Percentiles rank a stretch among this genome's conserved stretches.
Conservation (phyloP, 2,888 invertebrate species). For the Tachina lurida region DNA sequence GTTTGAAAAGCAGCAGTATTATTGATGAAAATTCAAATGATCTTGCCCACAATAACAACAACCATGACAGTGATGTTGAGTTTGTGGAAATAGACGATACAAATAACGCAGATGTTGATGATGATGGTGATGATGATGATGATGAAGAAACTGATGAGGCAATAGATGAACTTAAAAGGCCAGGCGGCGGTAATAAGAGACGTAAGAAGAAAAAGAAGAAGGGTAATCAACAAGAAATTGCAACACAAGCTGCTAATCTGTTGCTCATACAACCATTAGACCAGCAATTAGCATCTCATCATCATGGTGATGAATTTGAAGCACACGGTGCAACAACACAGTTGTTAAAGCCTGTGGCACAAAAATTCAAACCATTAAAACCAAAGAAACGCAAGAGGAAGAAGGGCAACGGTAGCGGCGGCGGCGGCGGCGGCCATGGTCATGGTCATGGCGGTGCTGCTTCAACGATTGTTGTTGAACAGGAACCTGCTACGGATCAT, state of each 20-base stretch:
- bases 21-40: constrained; percentile 36
- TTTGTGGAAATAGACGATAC: constrained; percentile 78
- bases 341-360: constrained; percentile 58
- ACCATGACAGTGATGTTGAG: constrained; percentile 74
- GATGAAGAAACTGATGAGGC: constrained; percentile 68
- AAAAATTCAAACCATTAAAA: constrained; percentile 74
- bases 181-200: constrained; percentile 75
- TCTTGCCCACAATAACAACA: constrained; percentile 47
- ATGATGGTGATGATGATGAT: constrained; percentile 68
- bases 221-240: constrained; percentile 67
- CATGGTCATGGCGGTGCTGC: constrained; percentile 41
- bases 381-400: constrained; percentile 78
- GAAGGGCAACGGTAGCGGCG: constrained; percentile 70
- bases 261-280: constrained; percentile 77
- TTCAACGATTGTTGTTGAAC: constrained; percentile 71
- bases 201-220: constrained; percentile 75
- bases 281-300: constrained; percentile 67
- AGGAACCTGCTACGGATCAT: constrained; percentile 72
- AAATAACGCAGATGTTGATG: constrained; percentile 27
- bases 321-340: constrained; percentile 50
- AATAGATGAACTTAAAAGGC: constrained; percentile 73
- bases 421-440: too few relatives aligned
- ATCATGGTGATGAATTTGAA: constrained; percentile 69
- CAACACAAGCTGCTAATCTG: constrained; percentile 77
- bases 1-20: constrained; percentile 46